These are phyloP conservation scores for Steinernema carpocapsae DNA, from an alignment of 2,888 invertebrate genomes.

Conservation along the genomic window DNA sequence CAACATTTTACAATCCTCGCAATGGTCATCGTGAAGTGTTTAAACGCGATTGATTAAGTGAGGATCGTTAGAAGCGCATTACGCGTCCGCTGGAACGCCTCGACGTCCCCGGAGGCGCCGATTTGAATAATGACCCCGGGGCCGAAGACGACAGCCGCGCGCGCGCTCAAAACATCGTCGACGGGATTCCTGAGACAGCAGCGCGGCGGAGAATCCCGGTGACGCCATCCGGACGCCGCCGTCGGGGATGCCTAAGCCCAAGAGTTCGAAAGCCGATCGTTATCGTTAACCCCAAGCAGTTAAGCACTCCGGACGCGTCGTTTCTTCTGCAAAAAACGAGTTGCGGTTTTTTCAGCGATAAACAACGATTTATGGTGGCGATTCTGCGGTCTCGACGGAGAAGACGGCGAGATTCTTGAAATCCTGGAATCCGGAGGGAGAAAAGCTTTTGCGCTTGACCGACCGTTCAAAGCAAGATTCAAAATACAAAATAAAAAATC, in stretches of 20 bases:
- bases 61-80: slow-evolving; percentile 9
- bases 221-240: slow-evolving; percentile 16
- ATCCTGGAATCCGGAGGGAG: too few relatives aligned
- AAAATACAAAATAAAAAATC: too few relatives aligned
- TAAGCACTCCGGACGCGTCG: slow-evolving; percentile 6
- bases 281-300: slow-evolving; percentile 15
- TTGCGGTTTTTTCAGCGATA: neutral
- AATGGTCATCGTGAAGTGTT: slow-evolving; percentile 12
- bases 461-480: too few relatives aligned
- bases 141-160: slow-evolving; percentile 29
- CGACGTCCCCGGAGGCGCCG: slow-evolving; percentile 30
- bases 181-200: neutral
- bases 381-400: too few relatives aligned
- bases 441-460: too few relatives aligned
- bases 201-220: neutral
- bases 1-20: neutral
- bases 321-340: neutral
- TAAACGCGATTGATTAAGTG: slow-evolving; percentile 34
- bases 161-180: neutral
- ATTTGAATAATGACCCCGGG: slow-evolving; percentile 30
- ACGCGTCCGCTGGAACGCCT: slow-evolving; percentile 4
- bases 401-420: too few relatives aligned
- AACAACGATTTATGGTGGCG: too few relatives aligned
- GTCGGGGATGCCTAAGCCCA: neutral
- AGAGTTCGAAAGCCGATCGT: neutral